These are phyloP conservation scores for Hypolimnas misippus DNA, from an alignment of 2,888 invertebrate species.

Conservation along the genomic window DNA sequence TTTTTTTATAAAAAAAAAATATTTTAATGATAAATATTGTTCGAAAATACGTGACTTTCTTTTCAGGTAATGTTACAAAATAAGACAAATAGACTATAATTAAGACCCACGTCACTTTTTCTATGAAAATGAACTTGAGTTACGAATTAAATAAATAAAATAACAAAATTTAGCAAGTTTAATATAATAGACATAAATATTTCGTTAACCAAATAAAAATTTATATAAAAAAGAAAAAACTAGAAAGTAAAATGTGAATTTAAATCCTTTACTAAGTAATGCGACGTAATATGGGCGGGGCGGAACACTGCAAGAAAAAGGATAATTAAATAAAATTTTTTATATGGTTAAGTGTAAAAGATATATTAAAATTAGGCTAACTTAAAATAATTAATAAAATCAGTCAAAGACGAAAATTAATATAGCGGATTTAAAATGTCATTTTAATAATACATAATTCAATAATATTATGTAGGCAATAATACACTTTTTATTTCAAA, in stretches of 20 bases:
- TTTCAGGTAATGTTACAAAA: too few species aligned
- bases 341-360: too few species aligned
- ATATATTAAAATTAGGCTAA: too few species aligned
- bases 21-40: too few species aligned
- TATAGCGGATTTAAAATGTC: not conserved
- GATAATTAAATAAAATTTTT: too few species aligned
- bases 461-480: slow-evolving; percentile 30
- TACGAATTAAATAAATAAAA: not conserved
- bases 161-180: not conserved
- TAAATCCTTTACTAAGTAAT: slow-evolving; percentile 58
- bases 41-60: too few species aligned
- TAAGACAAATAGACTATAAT: too few species aligned
- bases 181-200: slow-evolving; percentile 14
- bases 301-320: slow-evolving; percentile 63
- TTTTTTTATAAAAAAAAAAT: too few species aligned
- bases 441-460: slow-evolving; percentile 14
- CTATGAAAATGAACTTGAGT: too few species aligned
- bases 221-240: slow-evolving; percentile 70
- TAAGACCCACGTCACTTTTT: too few species aligned
- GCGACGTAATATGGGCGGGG: slow-evolving; percentile 51
- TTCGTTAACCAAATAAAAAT: slow-evolving; percentile 62
- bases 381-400: not conserved
- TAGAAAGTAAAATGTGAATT: slow-evolving; percentile 65
- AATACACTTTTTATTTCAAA: not conserved
- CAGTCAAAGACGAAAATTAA: not conserved